Percentiles rank a stretch among this genome's conserved stretches.
These are phyloP conservation scores for Diachrysia chrysitis DNA, from an alignment of 2,888 invertebrate genomes.

Conservation along the genomic window DNA sequence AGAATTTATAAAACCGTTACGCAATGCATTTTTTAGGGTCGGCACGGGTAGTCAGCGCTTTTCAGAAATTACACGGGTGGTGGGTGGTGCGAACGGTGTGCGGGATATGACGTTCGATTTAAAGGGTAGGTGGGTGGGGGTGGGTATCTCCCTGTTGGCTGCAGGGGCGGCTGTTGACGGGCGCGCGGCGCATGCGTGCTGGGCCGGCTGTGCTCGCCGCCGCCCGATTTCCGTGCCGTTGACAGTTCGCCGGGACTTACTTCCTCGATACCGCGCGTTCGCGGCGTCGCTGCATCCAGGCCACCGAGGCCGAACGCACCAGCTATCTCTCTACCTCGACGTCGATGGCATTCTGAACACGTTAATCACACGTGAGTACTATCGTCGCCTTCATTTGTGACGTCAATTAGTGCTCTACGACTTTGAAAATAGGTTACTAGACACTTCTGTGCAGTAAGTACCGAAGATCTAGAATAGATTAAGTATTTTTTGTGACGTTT, in stretches of 20 bases:
- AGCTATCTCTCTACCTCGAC: constrained; percentile 63
- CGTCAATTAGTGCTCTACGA: constrained; percentile 57
- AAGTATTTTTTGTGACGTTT: constrained; percentile 28
- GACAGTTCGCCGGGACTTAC: constrained; percentile 90
- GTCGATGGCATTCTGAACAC: constrained; percentile 81
- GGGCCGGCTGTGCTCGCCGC: constrained; percentile 76
- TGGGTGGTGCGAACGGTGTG: constrained; percentile 78
- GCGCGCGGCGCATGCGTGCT: constrained; percentile 88
- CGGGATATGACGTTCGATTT: constrained; percentile 89
- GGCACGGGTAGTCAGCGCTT: constrained; percentile 86
- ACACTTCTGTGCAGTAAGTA: constrained; percentile 28
- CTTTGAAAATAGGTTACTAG: constrained; percentile 58
- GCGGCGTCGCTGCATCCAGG: constrained; percentile 78
- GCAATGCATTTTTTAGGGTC: constrained; percentile 89
- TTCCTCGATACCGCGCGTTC: constrained; percentile 88
- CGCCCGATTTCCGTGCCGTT: constrained; percentile 90
- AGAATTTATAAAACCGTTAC: constrained; percentile 86
- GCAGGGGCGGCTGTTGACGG: constrained; percentile 89
- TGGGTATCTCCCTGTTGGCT: constrained; percentile 69
- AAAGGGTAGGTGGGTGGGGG: constrained; percentile 80
- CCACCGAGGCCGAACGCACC: constrained; percentile 62
- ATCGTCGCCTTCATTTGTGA: constrained; percentile 62
- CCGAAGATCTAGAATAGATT: constrained; percentile 30
- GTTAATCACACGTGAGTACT: constrained; percentile 76
- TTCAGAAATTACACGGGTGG: constrained; percentile 85